phyloP scores from a whole-genome alignment of 2,113 vertebrate species.

The Microtus montanus region DNA sequence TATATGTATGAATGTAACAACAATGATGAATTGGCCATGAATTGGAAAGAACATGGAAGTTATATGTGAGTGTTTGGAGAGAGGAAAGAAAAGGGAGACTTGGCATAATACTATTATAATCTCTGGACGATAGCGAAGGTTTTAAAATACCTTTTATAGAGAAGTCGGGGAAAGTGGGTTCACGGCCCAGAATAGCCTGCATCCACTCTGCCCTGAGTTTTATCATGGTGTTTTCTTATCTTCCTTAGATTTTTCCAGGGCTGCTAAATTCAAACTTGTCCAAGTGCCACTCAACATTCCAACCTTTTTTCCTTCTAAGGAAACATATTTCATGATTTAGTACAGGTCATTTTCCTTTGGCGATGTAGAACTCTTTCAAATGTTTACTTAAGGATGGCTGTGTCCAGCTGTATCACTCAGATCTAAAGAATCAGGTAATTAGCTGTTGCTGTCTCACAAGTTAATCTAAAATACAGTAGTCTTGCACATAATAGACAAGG shows the following conservation, averaged over 20 bases:
- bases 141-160: conserved; percentile 42
- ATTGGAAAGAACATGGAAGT: not conserved
- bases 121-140: not conserved
- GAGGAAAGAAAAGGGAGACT: not conserved
- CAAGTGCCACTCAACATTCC: conserved; percentile 44
- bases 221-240: conserved; percentile 6
- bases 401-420: not conserved
- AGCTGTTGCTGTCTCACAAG: not conserved
- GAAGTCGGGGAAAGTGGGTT: not conserved
- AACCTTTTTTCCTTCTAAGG: not conserved
- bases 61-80: not conserved
- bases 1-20: not conserved
- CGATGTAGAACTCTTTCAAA: not conserved
- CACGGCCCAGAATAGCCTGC: not conserved
- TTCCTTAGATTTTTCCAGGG: conserved; percentile 52
- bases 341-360: not conserved
- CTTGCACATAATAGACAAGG: conserved; percentile 23
- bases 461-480: not conserved
- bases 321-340: not conserved
- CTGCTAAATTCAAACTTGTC: conserved; percentile 56
- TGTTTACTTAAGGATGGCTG: not conserved
- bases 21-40: not conserved
- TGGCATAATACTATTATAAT: not conserved
- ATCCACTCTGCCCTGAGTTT: not conserved
- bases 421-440: not conserved